Base-by-base conservation (phyloP, 2,888 invertebrate genomes). In the Laspeyria flexula region DNA sequence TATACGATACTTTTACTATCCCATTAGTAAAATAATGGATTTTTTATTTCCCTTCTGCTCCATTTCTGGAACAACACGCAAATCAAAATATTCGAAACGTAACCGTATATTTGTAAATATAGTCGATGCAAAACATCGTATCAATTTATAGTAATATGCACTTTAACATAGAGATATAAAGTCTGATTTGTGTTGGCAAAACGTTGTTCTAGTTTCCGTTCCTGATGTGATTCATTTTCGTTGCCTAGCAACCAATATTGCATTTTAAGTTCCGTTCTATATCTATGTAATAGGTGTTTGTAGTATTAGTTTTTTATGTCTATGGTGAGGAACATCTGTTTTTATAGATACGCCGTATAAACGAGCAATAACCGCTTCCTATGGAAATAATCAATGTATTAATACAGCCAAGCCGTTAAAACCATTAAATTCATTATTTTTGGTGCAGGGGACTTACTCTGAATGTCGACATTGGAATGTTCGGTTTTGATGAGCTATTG, bases 241-340 rank as follows among this genome's bases (percentile, higher is more conserved):
- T 65, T 63, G 64, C 65, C 15, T 52, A 54, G 65, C 64, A 65
- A 65, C 64, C n/a, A 1, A 3, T 21, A 41, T 38, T 37, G 45
- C 45, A 42, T 13, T n/a, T n/a, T 6, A 29, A 21, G 30, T 31
- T 11, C 11, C 9, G n/a, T 21, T 1, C n/a, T 35, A 35, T n/a
- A 15, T 11, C 21, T 12, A 11, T 37, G 16, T 18, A 35, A 21
- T 21, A 21, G 21, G 21, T 21, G 5, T 2, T 2, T 21, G 2
- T 21, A 21, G 3, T 21, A 3, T 21, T 5, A 21, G 21, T 21
- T n/a, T n/a, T n/a, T n/a, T n/a, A n/a, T n/a, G n/a, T n/a, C n/a
- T n/a, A n/a, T n/a, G n/a, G n/a, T n/a, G n/a, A n/a, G n/a, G n/a
- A n/a, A n/a, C n/a, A n/a, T n/a, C n/a, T n/a, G n/a, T n/a, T n/a